A percentile compares a stretch with the other conserved stretches of the same genome.
These are phyloP conservation scores for Clinocottus analis DNA, from an alignment of 2,113 vertebrate species.

Conservation along the genomic window DNA sequence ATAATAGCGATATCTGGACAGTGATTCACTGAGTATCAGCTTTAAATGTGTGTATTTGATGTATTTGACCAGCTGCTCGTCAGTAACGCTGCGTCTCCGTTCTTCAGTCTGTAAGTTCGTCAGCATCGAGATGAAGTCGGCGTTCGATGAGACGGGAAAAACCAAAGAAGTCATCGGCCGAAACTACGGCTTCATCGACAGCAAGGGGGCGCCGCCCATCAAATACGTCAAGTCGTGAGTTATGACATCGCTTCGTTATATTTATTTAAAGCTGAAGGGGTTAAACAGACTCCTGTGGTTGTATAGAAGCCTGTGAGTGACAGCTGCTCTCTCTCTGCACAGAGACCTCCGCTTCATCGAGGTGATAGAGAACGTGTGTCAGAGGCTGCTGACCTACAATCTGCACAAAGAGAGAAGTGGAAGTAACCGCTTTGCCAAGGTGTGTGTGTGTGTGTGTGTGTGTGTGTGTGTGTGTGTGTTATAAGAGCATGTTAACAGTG, in stretches of 20 bases:
- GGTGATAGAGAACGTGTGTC: constrained; percentile 95
- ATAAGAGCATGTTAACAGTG: too few species aligned
- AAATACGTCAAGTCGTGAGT: constrained; percentile 96
- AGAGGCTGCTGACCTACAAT: constrained; percentile 94
- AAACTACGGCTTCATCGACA: constrained; percentile 92
- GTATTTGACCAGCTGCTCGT: too few species aligned
- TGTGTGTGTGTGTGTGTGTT: neutral
- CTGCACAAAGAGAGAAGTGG: constrained; percentile 96
- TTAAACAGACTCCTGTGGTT: too few species aligned
- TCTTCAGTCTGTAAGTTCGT: constrained; percentile 96
- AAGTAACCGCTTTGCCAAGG: constrained; percentile 98
- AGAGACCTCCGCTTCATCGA: constrained; percentile 97
- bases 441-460: constrained; percentile 54
- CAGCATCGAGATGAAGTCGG: constrained; percentile 94
- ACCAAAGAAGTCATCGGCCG: constrained; percentile 94
- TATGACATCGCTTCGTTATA: too few species aligned
- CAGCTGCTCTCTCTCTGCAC: neutral
- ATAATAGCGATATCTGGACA: too few species aligned
- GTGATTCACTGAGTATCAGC: too few species aligned
- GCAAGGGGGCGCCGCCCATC: constrained; percentile 88
- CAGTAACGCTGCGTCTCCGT: too few species aligned
- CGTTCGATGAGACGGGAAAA: constrained; percentile 94
- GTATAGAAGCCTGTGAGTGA: too few species aligned
- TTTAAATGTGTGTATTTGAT: too few species aligned
- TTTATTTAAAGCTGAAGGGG: too few species aligned